Conservation (phyloP, 2,113 vertebrate genomes). For the Oryzias curvinotus region DNA sequence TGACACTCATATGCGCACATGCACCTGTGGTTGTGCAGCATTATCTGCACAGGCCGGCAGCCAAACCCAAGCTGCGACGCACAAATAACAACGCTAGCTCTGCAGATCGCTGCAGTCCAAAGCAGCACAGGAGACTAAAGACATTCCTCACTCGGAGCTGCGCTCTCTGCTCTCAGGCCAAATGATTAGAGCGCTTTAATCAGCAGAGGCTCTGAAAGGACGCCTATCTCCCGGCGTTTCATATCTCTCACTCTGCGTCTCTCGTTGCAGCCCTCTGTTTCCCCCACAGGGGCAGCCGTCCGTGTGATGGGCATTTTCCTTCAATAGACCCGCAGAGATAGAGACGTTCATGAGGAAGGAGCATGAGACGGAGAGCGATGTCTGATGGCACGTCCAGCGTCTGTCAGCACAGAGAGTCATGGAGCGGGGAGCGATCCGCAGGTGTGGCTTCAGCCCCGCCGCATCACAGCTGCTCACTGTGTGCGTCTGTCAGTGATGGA, state of each 20-base stretch:
- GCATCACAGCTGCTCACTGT: constrained; percentile 25
- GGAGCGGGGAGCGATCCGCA: constrained; percentile 61
- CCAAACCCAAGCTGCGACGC: constrained; percentile 22
- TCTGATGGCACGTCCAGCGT: constrained; percentile 56
- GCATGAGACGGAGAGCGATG: constrained; percentile 40
- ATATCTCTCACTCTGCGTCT: constrained; percentile 65
- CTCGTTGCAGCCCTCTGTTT: constrained; percentile 52
- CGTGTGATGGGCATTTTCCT: constrained; percentile 61
- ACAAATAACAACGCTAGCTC: constrained; percentile 44
- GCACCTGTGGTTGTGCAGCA: constrained; percentile 56
- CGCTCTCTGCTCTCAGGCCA: constrained; percentile 70
- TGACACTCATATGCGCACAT: constrained; percentile 1
- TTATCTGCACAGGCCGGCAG: constrained; percentile 16
- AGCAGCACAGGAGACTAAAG: constrained; percentile 67
- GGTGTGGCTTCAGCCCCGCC: constrained; percentile 67
- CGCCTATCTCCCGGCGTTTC: constrained; percentile 74
- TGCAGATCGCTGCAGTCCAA: constrained; percentile 48
- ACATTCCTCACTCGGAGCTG: constrained; percentile 66
- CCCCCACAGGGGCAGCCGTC: constrained; percentile 65
- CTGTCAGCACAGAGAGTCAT: constrained; percentile 76
- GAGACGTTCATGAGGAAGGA: constrained; percentile 46
- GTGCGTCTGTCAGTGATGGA: constrained; percentile 41
- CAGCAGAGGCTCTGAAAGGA: constrained; percentile 75
- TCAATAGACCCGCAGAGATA: constrained; percentile 48
- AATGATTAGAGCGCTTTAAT: constrained; percentile 74